These are phyloP conservation scores for Scaptomyza hsui DNA, from an alignment of 1,140 invertebrate genomes.

Conservation along the genomic window DNA sequence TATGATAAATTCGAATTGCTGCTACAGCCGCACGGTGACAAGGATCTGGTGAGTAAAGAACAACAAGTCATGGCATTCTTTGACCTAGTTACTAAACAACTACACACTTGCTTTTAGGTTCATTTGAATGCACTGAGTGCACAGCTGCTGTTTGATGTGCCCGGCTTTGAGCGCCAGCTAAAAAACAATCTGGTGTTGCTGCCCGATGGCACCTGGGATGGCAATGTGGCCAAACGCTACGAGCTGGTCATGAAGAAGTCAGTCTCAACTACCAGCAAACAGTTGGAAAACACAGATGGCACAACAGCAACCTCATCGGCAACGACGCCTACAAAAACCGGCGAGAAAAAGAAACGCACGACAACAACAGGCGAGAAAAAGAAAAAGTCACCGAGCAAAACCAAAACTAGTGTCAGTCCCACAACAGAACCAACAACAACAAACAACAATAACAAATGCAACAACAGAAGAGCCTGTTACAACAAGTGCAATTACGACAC, in stretches of 20 bases:
- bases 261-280: slow-evolving; percentile 31
- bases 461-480: background rate
- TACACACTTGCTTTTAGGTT: slow-evolving; percentile 39
- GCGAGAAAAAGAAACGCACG: slow-evolving; percentile 50
- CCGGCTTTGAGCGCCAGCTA: slow-evolving; percentile 62
- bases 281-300: slow-evolving; percentile 16
- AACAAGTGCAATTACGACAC: background rate
- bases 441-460: background rate
- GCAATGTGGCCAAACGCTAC: slow-evolving; percentile 67
- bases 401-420: slow-evolving; percentile 23
- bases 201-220: slow-evolving; percentile 68
- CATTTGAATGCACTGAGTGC: slow-evolving; percentile 64
- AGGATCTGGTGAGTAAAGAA: slow-evolving; percentile 57
- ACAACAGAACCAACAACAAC: background rate
- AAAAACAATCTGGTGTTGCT: slow-evolving; percentile 75
- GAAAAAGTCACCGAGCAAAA: slow-evolving; percentile 50
- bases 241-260: slow-evolving; percentile 61
- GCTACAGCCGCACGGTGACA: slow-evolving; percentile 70
- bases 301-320: background rate
- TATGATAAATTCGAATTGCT: slow-evolving; percentile 86
- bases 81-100: background rate
- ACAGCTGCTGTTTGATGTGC: slow-evolving; percentile 61
- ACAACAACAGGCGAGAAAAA: slow-evolving; percentile 54
- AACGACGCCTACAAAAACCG: slow-evolving; percentile 29
- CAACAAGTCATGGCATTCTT: background rate